Base-by-base conservation (phyloP, 2,113 vertebrate genomes). In the Pica pica region DNA sequence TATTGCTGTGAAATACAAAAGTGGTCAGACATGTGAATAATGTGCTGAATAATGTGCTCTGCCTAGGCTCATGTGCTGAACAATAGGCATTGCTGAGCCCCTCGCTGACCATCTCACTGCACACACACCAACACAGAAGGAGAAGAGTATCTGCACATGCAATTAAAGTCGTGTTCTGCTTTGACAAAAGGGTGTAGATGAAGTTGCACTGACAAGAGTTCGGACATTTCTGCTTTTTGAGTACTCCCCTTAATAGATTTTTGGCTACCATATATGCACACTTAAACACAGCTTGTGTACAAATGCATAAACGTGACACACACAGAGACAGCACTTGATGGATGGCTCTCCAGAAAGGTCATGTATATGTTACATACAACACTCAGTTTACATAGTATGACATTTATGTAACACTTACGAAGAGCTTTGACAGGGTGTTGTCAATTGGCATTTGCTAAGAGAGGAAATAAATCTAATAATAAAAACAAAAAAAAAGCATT, bases 381-480 rank as follows among this genome's bases (percentile, higher is more conserved):
- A 60, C 86, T 82, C 74, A 30, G 47, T 97, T 97, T 97, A 93
- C 89, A 83, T 94, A 69, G 89, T 7, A 74, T 95, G 95, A 95
- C 97, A 96, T 96, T 96, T 90, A 78, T 84, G 79, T 75, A 94
- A 96, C 95, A 85, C 84, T 95, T 85, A 79, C 14, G 83, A 92
- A 95, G 93, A 93, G 95, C 94, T 96, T 92, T 84, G 85, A 92
- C 93, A 92, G 91, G 97, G 91, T 95, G 93, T 95, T 97, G 96
- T 96, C 97, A 97, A 95, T 50, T 90, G 87, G 96, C 88, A 60
- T 96, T 97, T 97, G 87, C 95, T 93, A 94, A 97, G 92, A 96
- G 91, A 82, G 97, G 92, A 97, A 97, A 98, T 97, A 97, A 97
- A 97, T 94, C 94, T 95, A 97, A 96, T 97, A 97, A 94, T 95